phyloP scores from a whole-genome alignment of 2,888 invertebrate species.

The Lordiphosa fenestrarum region DNA sequence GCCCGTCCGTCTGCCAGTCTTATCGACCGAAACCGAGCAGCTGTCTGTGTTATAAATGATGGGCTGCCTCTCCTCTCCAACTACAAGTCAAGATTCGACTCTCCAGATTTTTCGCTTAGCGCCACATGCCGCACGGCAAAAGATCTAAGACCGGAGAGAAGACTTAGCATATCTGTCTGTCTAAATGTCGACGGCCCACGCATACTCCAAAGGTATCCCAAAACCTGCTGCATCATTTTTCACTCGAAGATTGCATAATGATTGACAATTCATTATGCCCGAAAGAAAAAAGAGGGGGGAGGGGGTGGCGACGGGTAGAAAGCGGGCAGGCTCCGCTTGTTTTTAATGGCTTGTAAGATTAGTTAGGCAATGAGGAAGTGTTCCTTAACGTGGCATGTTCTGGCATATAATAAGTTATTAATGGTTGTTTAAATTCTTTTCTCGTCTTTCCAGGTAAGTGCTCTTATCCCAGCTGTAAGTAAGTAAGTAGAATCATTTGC shows the following conservation, averaged over 20 bases:
- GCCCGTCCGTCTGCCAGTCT: slow-evolving; percentile 27
- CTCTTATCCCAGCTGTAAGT: slow-evolving; percentile 23
- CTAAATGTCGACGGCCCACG: slow-evolving; percentile 64
- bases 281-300: slow-evolving; percentile 11
- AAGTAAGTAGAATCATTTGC: slow-evolving; percentile 28
- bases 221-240: slow-evolving; percentile 73
- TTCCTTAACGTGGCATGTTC: slow-evolving; percentile 18
- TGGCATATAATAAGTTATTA: slow-evolving; percentile 43
- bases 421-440: slow-evolving; percentile 42
- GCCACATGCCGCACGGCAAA: slow-evolving; percentile 71
- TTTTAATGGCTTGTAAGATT: slow-evolving; percentile 62
- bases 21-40: slow-evolving; percentile 32
- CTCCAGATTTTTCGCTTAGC: slow-evolving; percentile 48
- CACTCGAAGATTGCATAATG: slow-evolving; percentile 72
- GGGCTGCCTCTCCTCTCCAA: slow-evolving; percentile 15
- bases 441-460: slow-evolving; percentile 32
- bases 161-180: slow-evolving; percentile 23
- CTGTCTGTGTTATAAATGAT: slow-evolving; percentile 63
- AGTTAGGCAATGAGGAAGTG: slow-evolving; percentile 59
- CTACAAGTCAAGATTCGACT: slow-evolving; percentile 21
- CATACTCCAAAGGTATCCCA: slow-evolving; percentile 20
- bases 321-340: slow-evolving; percentile 22
- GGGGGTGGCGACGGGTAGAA: slow-evolving; percentile 5
- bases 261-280: slow-evolving; percentile 71
- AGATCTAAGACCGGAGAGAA: slow-evolving; percentile 51